Conservation (phyloP, 2,797 vertebrate species). For the Spinus olivaceus region DNA sequence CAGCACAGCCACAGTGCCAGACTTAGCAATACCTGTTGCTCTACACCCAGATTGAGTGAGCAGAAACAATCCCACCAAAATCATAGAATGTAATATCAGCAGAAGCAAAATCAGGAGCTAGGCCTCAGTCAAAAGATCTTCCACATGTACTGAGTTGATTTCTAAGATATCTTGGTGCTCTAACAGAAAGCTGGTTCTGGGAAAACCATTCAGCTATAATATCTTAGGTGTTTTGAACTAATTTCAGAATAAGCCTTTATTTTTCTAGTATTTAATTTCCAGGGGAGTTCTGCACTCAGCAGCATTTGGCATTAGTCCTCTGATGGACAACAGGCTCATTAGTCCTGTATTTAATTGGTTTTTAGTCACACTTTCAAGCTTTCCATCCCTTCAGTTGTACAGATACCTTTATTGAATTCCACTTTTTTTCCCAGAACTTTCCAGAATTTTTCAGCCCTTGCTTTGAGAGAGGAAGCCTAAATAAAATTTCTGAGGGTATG, state of each 20-base stretch:
- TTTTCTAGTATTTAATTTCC: background rate
- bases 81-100: background rate
- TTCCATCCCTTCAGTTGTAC: background rate
- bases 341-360: background rate
- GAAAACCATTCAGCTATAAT: background rate
- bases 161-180: background rate
- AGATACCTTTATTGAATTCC: background rate
- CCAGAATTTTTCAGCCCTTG: background rate
- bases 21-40: background rate
- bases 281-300: background rate
- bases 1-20: background rate
- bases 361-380: background rate
- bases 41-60: background rate
- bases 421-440: background rate
- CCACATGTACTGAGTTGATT: fast-evolving
- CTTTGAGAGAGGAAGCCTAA: background rate
- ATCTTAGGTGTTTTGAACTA: background rate
- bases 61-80: background rate
- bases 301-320: background rate
- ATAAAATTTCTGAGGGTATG: background rate
- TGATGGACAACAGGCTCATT: background rate
- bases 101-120: background rate
- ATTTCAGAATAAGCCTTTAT: background rate
- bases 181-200: background rate
- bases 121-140: background rate